A percentile compares a stretch with the other conserved stretches of the same genome.
Conservation (phyloP, 2,113 vertebrate genomes). For the Embiotoca jacksoni region DNA sequence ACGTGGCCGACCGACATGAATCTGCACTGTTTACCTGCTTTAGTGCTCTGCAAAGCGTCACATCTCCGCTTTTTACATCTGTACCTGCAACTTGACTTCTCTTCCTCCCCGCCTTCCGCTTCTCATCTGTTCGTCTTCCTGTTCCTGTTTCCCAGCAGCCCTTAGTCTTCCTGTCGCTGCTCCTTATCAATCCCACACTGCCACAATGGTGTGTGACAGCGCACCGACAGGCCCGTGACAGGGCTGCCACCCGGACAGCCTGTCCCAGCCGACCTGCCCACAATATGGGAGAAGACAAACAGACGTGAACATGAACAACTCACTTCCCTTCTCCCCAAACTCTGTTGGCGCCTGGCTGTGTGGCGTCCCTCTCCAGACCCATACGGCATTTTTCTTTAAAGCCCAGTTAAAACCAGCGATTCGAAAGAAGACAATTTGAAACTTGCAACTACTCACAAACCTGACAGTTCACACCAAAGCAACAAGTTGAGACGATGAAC, state of each 20-base stretch:
- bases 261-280: slow-evolving; percentile 43
- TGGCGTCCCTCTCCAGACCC: slow-evolving; percentile 16
- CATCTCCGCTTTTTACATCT: not conserved
- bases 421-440: no score
- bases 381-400: slow-evolving; percentile 2
- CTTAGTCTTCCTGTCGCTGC: slow-evolving; percentile 74
- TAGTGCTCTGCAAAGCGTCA: not conserved
- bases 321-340: slow-evolving; percentile 64
- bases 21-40: slow-evolving; percentile 1
- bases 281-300: slow-evolving; percentile 76
- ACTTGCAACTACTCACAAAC: no score
- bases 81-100: slow-evolving; percentile 22
- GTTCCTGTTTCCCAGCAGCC: slow-evolving; percentile 65
- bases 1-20: not conserved
- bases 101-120: slow-evolving; percentile 38
- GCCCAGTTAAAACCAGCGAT: not conserved
- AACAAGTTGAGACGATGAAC: no score
- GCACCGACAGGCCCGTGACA: slow-evolving; percentile 64
- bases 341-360: slow-evolving; percentile 43
- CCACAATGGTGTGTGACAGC: slow-evolving; percentile 82
- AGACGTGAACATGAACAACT: slow-evolving; percentile 59
- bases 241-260: slow-evolving; percentile 63
- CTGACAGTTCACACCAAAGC: no score
- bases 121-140: slow-evolving; percentile 50
- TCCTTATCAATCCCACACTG: slow-evolving; percentile 81